phyloP scores from a whole-genome alignment of 1,140 invertebrate species.

The Oppia nitens region DNA sequence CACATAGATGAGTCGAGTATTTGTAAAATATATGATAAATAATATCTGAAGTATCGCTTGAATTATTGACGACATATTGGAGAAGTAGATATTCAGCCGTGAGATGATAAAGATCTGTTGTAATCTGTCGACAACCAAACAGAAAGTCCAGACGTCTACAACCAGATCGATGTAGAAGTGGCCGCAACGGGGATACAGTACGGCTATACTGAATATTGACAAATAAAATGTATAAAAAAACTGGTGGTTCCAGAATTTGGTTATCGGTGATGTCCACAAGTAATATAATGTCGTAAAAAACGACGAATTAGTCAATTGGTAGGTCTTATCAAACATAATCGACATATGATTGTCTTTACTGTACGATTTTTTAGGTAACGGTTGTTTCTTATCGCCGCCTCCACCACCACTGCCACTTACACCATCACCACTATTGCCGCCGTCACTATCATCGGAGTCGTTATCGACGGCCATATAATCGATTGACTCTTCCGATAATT shows the following conservation, averaged over 20 bases:
- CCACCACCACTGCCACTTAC: too few relatives aligned
- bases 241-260: slow-evolving; percentile 26
- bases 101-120: not conserved
- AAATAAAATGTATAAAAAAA: slow-evolving; percentile 30
- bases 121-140: too few relatives aligned
- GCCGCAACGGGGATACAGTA: slow-evolving; percentile 30
- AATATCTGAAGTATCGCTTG: too few relatives aligned
- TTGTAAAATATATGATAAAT: too few relatives aligned
- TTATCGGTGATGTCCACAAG: slow-evolving; percentile 25
- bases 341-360: too few relatives aligned
- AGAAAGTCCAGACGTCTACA: slow-evolving; percentile 28
- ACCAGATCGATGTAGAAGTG: slow-evolving; percentile 26
- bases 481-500: too few relatives aligned
- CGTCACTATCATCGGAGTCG: not conserved
- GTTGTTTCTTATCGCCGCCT: not conserved
- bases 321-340: too few relatives aligned
- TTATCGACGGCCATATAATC: slow-evolving; percentile 9
- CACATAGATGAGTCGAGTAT: too few relatives aligned
- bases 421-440: not conserved
- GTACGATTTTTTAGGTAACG: too few relatives aligned
- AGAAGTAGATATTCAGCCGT: not conserved
- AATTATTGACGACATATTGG: too few relatives aligned
- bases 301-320: too few relatives aligned
- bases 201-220: slow-evolving; percentile 27
- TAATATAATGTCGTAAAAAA: slow-evolving; percentile 22